phyloP scores from a whole-genome alignment of 2,113 vertebrate species.

The Tylochromis polylepis region DNA sequence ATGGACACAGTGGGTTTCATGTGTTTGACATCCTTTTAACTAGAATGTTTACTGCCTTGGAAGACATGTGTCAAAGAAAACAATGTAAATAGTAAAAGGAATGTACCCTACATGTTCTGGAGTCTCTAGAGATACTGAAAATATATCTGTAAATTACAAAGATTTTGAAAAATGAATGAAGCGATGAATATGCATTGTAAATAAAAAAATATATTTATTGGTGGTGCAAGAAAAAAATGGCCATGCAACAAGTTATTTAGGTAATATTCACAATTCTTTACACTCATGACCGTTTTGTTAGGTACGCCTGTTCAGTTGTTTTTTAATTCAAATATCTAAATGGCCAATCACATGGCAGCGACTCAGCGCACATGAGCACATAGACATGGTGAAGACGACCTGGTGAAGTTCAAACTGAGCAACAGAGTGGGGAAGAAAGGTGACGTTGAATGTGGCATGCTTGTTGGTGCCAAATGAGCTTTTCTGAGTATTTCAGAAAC shows the following conservation, averaged over 20 bases:
- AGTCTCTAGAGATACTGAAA: neutral
- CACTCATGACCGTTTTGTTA: neutral
- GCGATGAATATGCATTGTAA: slow-evolving; percentile 39
- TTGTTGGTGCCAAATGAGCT: neutral
- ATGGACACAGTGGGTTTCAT: neutral
- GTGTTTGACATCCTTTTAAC: neutral
- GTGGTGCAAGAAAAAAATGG: neutral
- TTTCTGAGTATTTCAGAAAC: neutral
- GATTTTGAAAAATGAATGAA: slow-evolving; percentile 15
- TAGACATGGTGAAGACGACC: neutral
- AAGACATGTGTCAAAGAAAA: neutral
- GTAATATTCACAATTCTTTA: neutral
- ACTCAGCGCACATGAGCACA: neutral
- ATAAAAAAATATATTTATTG: slow-evolving; percentile 46
- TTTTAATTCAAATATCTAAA: neutral
- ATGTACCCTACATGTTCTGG: neutral
- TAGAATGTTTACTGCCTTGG: neutral
- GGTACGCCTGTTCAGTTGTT: neutral
- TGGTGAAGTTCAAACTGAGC: neutral
- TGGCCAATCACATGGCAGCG: neutral
- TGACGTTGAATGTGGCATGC: neutral
- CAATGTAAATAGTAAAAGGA: slow-evolving; percentile 31
- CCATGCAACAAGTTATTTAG: neutral
- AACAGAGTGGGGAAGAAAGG: neutral
- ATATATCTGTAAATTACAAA: slow-evolving; percentile 25